These are phyloP conservation scores for Arctocebus calabarensis DNA, from an alignment of 2,797 vertebrate genomes.

Conservation along the genomic window DNA sequence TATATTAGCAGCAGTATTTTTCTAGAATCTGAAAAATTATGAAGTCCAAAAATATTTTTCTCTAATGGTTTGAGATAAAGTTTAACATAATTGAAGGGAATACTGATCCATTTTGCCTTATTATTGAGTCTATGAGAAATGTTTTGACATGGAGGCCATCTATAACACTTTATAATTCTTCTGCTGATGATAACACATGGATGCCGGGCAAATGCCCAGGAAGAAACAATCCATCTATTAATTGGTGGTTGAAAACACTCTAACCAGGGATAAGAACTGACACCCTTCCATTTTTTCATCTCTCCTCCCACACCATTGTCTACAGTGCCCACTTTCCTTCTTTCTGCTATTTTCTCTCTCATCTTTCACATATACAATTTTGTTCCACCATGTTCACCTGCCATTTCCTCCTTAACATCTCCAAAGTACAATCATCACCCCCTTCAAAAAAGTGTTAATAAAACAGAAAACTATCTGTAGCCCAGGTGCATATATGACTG, in stretches of 20 bases:
- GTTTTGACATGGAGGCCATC: background rate
- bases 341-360: background rate
- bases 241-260: background rate
- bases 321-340: background rate
- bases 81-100: conserved; percentile 35
- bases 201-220: background rate
- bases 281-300: background rate
- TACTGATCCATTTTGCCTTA: background rate
- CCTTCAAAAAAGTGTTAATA: background rate
- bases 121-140: background rate
- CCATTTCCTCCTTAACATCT: conserved; percentile 15
- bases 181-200: background rate
- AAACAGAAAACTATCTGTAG: background rate
- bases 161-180: background rate
- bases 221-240: conserved; percentile 34
- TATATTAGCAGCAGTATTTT: conserved; percentile 28
- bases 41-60: conserved; percentile 4
- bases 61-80: background rate
- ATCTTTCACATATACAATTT: background rate
- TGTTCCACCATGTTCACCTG: background rate
- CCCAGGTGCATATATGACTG: background rate
- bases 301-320: background rate
- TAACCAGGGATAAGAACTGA: background rate
- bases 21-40: conserved; percentile 49
- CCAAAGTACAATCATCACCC: background rate